Evolutionary conservation across 2,888 invertebrate genomes (phyloP), one percentile per base, ranked within the genome.

Genomic region (Cosmopolites sordidus): DNA sequence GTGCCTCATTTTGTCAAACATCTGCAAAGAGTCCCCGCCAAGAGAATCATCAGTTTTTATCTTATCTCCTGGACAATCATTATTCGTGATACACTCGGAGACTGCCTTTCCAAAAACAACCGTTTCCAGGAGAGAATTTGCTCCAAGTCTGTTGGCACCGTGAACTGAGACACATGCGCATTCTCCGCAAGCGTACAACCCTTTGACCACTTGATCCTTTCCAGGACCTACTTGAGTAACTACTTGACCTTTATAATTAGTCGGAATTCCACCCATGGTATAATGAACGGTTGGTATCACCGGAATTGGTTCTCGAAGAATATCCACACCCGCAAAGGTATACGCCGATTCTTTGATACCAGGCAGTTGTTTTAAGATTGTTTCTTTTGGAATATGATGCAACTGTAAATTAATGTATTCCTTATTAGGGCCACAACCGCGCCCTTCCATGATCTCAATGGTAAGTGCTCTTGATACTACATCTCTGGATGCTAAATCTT

Each of bases 381-480:
- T 77, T 54, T 83, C 81, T 30, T 78, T 75, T 1, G 82, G 82
- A 44, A 84, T 68, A 69, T 84, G 84, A 61, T 79, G 78, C 42
- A 84, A 73, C 65, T 85, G 82, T 2, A 83, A 73, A 61, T 72
- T 77, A 1, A 82, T 76, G 66, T 83, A 81, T 65, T 83, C 83
- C 63, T 81, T 82, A 16, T 79, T 75, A 37, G 80, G 80, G 5
- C 84, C 84, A 59, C 79, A 79, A 18, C 84, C 84, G 48, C 64
- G 53, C 11, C 67, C 67, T 76, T 93, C 95, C 76, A 92, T 82
- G 60, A 97, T 94, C 77, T 97, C 96, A 56, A 95, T 84, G 16
- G 96, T 95, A 87, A 94, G 94, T 2, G 96, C 86, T 44, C 97
- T 79, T 2, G 95, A 95, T 9, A 98, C 97, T 16, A 98, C 96